These are phyloP conservation scores for Drosophila melanocephala DNA, from an alignment of 2,888 invertebrate genomes.

Conservation along the genomic window DNA sequence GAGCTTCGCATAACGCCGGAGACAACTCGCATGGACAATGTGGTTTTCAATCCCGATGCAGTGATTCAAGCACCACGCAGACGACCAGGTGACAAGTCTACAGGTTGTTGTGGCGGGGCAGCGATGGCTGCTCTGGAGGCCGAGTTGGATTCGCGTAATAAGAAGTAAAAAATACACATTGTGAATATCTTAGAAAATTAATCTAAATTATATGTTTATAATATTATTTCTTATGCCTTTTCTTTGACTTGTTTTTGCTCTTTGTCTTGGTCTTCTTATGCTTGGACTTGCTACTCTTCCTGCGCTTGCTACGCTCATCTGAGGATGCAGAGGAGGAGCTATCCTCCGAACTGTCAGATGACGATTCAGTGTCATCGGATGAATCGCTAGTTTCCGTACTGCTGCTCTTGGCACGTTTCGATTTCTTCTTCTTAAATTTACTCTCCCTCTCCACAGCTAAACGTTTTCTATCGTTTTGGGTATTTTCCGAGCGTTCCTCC, in stretches of 20 bases:
- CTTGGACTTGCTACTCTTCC: constrained; percentile 64
- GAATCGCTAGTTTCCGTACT: constrained; percentile 54
- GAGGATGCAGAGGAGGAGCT: constrained; percentile 63
- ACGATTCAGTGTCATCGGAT: constrained; percentile 47
- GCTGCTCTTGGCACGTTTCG: constrained; percentile 49
- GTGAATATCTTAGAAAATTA: constrained; percentile 31
- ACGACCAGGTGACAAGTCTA: constrained; percentile 35
- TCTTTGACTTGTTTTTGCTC: constrained; percentile 62
- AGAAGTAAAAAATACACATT: constrained; percentile 55
- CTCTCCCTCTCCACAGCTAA: constrained; percentile 32
- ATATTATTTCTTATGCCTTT: constrained; percentile 63
- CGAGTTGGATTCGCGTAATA: constrained; percentile 45
- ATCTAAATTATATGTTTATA: constrained; percentile 37
- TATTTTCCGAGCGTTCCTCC: constrained; percentile 1
- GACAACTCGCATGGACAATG: constrained; percentile 87
- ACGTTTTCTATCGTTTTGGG: constrained; percentile 25
- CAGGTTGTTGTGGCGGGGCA: constrained; percentile 63
- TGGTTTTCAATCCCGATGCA: constrained; percentile 87
- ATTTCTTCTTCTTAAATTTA: constrained; percentile 61
- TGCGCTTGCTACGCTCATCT: constrained; percentile 68
- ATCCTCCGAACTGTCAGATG: constrained; percentile 54
- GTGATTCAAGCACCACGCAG: constrained; percentile 83
- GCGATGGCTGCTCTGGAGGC: constrained; percentile 67
- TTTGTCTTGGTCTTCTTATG: constrained; percentile 60
- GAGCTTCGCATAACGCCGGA: constrained; percentile 82